These are phyloP conservation scores for Scaptomyza caliginosa DNA, from an alignment of 2,888 invertebrate species.

Conservation along the genomic window DNA sequence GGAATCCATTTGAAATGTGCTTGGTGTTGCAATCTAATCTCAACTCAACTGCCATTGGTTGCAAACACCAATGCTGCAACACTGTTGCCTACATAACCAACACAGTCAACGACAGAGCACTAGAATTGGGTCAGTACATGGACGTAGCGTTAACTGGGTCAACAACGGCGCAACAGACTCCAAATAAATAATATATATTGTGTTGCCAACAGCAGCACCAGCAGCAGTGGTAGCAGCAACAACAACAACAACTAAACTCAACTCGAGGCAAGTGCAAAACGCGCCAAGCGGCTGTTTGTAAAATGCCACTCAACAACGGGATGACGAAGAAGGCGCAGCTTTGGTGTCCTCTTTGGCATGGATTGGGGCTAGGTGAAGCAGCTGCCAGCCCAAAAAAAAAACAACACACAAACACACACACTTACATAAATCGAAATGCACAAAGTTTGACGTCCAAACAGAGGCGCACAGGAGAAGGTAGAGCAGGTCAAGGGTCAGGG, in stretches of 20 bases:
- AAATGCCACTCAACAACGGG: conserved; percentile 60
- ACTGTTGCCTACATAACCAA: conserved; percentile 16
- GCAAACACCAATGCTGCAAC: conserved; percentile 7
- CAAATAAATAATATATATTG: conserved; percentile 72
- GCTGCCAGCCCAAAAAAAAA: conserved; percentile 25
- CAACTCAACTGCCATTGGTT: conserved; percentile 18
- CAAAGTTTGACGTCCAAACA: conserved; percentile 41
- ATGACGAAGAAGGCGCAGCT: conserved; percentile 25
- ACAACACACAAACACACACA: conserved; percentile 1
- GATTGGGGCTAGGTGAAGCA: conserved; percentile 6
- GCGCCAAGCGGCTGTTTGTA: conserved; percentile 70
- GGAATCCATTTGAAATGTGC: conserved; percentile 11
- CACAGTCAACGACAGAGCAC: conserved; percentile 3
- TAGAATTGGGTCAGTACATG: conserved; percentile 54
- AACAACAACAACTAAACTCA: conserved; percentile 32
- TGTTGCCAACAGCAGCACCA: conserved; percentile 51
- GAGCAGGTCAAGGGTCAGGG: neutral
- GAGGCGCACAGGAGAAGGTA: neutral
- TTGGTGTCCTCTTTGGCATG: neutral
- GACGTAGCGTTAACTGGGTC: conserved; percentile 65
- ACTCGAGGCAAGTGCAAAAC: conserved; percentile 66
- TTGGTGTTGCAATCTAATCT: conserved; percentile 27
- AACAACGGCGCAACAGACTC: conserved; percentile 50
- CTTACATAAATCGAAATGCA: conserved; percentile 45
- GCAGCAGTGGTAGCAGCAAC: conserved; percentile 3